These are phyloP conservation scores for Drosophila algonquin DNA, from an alignment of 2,888 invertebrate species.

Conservation along the genomic window DNA sequence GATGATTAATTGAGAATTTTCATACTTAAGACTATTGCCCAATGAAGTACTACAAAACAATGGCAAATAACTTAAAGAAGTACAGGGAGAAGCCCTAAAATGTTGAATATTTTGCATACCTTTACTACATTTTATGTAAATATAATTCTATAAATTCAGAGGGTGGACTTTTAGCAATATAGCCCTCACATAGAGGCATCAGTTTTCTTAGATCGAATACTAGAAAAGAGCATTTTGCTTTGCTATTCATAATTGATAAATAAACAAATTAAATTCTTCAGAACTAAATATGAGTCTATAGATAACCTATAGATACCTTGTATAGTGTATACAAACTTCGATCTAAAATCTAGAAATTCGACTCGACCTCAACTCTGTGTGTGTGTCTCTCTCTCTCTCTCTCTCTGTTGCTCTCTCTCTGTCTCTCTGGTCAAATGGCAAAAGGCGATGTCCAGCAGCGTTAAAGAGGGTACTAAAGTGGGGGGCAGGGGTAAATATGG, in stretches of 20 bases:
- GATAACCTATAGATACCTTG: too few relatives aligned
- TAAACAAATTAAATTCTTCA: too few relatives aligned
- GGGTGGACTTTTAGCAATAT: too few relatives aligned
- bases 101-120: too few relatives aligned
- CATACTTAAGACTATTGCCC: not conserved
- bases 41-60: not conserved
- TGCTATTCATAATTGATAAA: not conserved
- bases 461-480: slow-evolving; percentile 11
- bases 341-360: not conserved
- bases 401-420: too few relatives aligned
- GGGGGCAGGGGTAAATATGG: slow-evolving; percentile 3
- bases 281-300: too few relatives aligned
- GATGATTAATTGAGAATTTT: not conserved
- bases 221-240: too few relatives aligned
- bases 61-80: not conserved
- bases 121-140: too few relatives aligned
- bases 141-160: too few relatives aligned
- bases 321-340: not conserved
- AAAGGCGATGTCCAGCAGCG: slow-evolving; percentile 51
- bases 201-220: too few relatives aligned
- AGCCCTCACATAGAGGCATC: too few relatives aligned
- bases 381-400: not conserved
- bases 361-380: not conserved
- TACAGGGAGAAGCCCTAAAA: too few relatives aligned
- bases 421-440: slow-evolving; percentile 48